Percentiles rank a stretch among this genome's conserved stretches.
These are phyloP conservation scores for Rhinatrema bivittatum DNA, from an alignment of 2,797 vertebrate species.

Conservation along the genomic window DNA sequence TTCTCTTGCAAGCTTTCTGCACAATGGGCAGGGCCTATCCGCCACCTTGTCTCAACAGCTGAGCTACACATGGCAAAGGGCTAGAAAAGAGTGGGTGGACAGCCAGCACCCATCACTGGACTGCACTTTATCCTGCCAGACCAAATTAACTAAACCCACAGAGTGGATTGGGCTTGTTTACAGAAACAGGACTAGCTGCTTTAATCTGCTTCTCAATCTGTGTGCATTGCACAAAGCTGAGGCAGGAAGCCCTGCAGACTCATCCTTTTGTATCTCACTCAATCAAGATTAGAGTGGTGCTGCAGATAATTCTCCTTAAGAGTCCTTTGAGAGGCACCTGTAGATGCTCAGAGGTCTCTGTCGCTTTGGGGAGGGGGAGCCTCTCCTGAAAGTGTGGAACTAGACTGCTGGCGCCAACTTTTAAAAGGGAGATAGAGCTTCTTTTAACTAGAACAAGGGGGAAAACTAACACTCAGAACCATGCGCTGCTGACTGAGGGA, in stretches of 20 bases:
- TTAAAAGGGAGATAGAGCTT: too few relatives aligned
- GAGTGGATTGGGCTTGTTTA: conserved; percentile 78
- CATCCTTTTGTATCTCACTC: conserved; percentile 42
- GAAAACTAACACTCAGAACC: too few relatives aligned
- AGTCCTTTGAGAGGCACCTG: conserved; percentile 26
- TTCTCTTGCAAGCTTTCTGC: not conserved
- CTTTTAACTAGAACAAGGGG: too few relatives aligned
- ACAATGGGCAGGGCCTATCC: not conserved
- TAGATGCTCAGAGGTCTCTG: conserved; percentile 20
- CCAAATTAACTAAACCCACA: conserved; percentile 68
- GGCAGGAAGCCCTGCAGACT: conserved; percentile 43
- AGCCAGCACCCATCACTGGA: too few relatives aligned
- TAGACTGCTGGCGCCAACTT: too few relatives aligned
- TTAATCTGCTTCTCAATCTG: conserved; percentile 70
- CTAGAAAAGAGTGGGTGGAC: too few relatives aligned
- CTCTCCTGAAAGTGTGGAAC: too few relatives aligned
- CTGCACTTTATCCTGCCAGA: conserved; percentile 64
- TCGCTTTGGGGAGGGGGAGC: too few relatives aligned
- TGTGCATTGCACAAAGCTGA: conserved; percentile 70
- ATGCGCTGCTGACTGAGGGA: too few relatives aligned
- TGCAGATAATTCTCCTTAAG: too few relatives aligned
- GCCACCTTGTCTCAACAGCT: conserved; percentile 13
- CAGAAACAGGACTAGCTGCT: conserved; percentile 66
- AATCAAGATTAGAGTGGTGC: conserved; percentile 56
- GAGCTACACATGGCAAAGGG: too few relatives aligned